Base-by-base conservation (phyloP, 1,140 invertebrate species). In the Gonioctena quinquepunctata region DNA sequence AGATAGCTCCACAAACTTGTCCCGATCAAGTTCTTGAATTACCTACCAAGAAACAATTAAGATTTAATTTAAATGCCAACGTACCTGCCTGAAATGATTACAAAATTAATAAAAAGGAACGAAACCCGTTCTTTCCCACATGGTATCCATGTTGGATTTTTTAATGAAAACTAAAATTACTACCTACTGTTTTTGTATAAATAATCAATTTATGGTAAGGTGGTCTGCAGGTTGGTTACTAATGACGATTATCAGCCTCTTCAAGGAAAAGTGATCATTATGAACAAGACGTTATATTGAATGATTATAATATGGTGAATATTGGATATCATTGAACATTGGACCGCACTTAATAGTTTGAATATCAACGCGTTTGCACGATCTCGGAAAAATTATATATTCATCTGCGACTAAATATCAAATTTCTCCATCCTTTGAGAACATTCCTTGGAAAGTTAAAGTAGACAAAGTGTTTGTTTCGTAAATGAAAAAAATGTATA, bases 21-120 rank as follows among this genome's bases (percentile, higher is more conserved):
- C 33, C 8, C 33, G 2, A 59, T 59, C 25, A 25, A 25, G 21
- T 25, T 59, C 23, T 59, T 16, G 56, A 59, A 59, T 59, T 59
- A 59, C 56, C 56, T 25, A 28, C 25, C 23, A 13, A 59, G 56
- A 59, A 59, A 59, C 56, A 26, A 59, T 59, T 59, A 59, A 59
- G 56, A 59, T 59, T 59, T 59, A 59, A 59, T 59, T 23, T 59
- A 23, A 56, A 59, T 26, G 56, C 56, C 56, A 26, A 25, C 21
- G 23, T 28, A 56, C 52, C 22, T 56, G 18, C 16, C 21, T 3
- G 18, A 56, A 23, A 56, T n/a, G 21, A n/a, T n/a, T 42, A 42
- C 33, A 11, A 42, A 42, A 42, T 42, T 42, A 42, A 42, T 42
- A 42, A 42, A 3, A 42, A 42, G 13, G 2, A 42, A 42, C 33